These are phyloP conservation scores for Nerophis lumbriciformis DNA, from an alignment of 2,113 vertebrate species.

Conservation along the genomic window DNA sequence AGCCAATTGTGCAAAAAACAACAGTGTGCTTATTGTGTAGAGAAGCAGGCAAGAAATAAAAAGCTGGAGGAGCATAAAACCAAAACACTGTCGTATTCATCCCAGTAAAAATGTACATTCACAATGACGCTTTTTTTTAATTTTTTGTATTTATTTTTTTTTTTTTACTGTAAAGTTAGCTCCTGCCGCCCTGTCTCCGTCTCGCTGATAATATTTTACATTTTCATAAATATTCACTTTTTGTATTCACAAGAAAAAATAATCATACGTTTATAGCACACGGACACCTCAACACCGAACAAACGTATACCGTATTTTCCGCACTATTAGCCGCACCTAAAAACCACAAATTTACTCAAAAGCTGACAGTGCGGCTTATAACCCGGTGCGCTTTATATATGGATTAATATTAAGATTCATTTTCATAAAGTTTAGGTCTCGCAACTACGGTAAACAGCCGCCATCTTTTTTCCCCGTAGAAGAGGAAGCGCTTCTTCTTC, in stretches of 20 bases:
- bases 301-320: too few species aligned
- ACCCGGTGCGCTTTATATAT: too few species aligned
- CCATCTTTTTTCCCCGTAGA: too few species aligned
- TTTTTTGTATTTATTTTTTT: background rate
- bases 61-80: background rate
- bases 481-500: too few species aligned
- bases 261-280: constrained; percentile 67
- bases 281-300: constrained; percentile 62
- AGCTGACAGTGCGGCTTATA: too few species aligned
- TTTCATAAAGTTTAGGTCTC: too few species aligned
- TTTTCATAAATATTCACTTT: constrained; percentile 68
- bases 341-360: too few species aligned
- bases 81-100: constrained; percentile 18
- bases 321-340: too few species aligned
- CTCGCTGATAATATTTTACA: constrained; percentile 62
- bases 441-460: too few species aligned
- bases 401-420: too few species aligned
- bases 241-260: constrained; percentile 63
- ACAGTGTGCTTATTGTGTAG: constrained; percentile 42
- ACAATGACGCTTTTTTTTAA: constrained; percentile 25
- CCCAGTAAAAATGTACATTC: constrained; percentile 57
- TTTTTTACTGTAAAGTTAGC: background rate
- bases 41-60: constrained; percentile 14
- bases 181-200: constrained; percentile 31
- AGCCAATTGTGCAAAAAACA: constrained; percentile 32